Evolutionary conservation across 2,888 invertebrate genomes (phyloP).

Genomic region (Hirtodrosophila duncani): DNA sequence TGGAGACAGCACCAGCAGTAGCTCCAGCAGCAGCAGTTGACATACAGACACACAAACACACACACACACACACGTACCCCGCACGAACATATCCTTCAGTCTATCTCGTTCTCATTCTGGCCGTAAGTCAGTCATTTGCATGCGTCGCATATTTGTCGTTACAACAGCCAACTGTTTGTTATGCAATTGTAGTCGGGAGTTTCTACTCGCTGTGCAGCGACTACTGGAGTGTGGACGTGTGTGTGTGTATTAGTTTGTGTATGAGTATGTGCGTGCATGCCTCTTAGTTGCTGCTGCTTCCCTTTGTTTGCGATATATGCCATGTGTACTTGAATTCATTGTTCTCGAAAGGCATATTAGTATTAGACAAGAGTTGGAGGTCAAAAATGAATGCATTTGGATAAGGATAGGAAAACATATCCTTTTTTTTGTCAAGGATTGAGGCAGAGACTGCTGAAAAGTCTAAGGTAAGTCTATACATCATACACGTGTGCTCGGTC

Average conservation of each 20-base stretch:
- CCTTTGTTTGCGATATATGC: not conserved
- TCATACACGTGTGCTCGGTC: constrained; percentile 98
- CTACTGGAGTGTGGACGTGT: not conserved
- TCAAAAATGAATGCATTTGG: too few relatives aligned
- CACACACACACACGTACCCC: not conserved
- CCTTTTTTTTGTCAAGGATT: too few relatives aligned
- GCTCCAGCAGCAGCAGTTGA: constrained; percentile 10
- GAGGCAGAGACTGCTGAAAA: too few relatives aligned
- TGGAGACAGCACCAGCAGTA: constrained; percentile 27
- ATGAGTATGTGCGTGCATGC: constrained; percentile 3
- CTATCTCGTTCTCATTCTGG: constrained; percentile 38
- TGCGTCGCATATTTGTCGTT: constrained; percentile 73
- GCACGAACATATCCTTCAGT: not conserved
- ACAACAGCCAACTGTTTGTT: constrained; percentile 71
- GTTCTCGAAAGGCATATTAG: too few relatives aligned
- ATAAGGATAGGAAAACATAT: too few relatives aligned
- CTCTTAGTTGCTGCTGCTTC: constrained; percentile 34
- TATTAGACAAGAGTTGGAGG: too few relatives aligned
- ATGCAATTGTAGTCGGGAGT: constrained; percentile 70
- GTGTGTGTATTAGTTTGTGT: constrained; percentile 4
- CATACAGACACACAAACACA: too few relatives aligned
- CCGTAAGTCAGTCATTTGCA: constrained; percentile 71
- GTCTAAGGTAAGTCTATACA: constrained; percentile 99
- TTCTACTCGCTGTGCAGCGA: constrained; percentile 33
- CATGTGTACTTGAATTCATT: not conserved